phyloP scores from a whole-genome alignment of 2,113 vertebrate genomes.

The Engraulis encrasicolus region DNA sequence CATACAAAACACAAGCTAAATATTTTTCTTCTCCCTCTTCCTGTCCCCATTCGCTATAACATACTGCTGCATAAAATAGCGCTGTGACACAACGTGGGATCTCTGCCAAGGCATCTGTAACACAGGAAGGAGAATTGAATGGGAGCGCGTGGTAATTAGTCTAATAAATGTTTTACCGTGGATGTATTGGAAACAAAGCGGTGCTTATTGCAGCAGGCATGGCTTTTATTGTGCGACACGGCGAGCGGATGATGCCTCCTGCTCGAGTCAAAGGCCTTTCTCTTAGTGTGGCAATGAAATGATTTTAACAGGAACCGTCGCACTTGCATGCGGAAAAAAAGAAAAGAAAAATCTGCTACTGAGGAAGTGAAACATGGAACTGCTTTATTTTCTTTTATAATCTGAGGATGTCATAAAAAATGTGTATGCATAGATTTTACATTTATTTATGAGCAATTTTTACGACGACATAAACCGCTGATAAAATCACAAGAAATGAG shows the following conservation, averaged over 20 bases:
- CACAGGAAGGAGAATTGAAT: conserved; percentile 74
- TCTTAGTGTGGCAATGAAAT: conserved; percentile 69
- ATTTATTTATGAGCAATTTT: conserved; percentile 51
- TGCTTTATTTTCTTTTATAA: conserved; percentile 48
- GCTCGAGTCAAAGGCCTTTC: conserved; percentile 69
- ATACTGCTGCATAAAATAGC: conserved; percentile 52
- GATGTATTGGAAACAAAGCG: conserved; percentile 76
- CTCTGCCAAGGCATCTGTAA: conserved; percentile 72
- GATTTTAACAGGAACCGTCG: conserved; percentile 63
- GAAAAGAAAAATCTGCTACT: conserved; percentile 50
- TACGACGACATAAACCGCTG: conserved; percentile 37
- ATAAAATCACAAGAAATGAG: conserved; percentile 55
- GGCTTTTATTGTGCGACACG: conserved; percentile 71
- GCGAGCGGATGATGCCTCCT: conserved; percentile 70
- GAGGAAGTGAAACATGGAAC: conserved; percentile 46
- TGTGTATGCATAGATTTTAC: conserved; percentile 54
- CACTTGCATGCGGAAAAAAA: no score
- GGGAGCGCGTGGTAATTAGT: conserved; percentile 74
- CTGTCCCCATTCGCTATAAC: conserved; percentile 32
- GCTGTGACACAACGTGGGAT: conserved; percentile 69
- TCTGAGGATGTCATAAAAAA: conserved; percentile 64
- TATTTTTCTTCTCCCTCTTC: not conserved
- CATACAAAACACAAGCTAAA: not conserved
- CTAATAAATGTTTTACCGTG: conserved; percentile 78
- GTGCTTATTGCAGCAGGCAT: conserved; percentile 66